Conservation (phyloP, 2,113 vertebrate species). For the Prunella fulvescens region DNA sequence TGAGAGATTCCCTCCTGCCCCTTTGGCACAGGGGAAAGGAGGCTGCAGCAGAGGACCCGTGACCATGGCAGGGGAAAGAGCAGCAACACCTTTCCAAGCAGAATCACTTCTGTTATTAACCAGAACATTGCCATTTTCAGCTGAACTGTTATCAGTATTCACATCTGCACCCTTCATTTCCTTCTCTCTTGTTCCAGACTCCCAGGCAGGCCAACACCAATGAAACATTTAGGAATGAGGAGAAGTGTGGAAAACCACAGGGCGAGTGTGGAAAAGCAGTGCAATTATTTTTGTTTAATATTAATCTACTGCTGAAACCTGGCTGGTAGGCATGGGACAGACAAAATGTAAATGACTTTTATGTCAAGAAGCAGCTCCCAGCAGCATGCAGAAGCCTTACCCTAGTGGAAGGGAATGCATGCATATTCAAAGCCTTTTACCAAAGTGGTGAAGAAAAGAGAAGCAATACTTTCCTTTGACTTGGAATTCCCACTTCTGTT, state of each 20-base stretch:
- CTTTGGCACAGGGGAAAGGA: not conserved
- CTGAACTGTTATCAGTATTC: not conserved
- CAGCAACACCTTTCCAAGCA: not conserved
- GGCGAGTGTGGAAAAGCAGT: not conserved
- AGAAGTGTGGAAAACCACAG: not conserved
- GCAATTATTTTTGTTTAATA: not conserved
- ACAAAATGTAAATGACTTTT: not conserved
- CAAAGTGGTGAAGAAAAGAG: not conserved
- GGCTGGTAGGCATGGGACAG: not conserved
- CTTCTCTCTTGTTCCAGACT: not conserved
- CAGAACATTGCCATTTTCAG: not conserved
- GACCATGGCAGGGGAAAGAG: not conserved
- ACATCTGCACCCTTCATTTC: not conserved
- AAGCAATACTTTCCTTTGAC: not conserved
- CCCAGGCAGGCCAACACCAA: not conserved
- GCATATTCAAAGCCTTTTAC: not conserved
- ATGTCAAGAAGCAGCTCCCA: not conserved
- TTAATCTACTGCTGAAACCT: not conserved
- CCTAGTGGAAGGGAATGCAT: not conserved
- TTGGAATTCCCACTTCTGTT: conserved; percentile 28
- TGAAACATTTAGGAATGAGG: not conserved
- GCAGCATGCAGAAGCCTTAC: not conserved
- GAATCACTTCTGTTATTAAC: not conserved
- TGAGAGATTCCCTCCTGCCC: not conserved
- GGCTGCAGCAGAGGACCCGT: not conserved